Evolutionary conservation across 2,797 vertebrate genomes (phyloP).

Genomic region (Micropoecilia bifurca): DNA sequence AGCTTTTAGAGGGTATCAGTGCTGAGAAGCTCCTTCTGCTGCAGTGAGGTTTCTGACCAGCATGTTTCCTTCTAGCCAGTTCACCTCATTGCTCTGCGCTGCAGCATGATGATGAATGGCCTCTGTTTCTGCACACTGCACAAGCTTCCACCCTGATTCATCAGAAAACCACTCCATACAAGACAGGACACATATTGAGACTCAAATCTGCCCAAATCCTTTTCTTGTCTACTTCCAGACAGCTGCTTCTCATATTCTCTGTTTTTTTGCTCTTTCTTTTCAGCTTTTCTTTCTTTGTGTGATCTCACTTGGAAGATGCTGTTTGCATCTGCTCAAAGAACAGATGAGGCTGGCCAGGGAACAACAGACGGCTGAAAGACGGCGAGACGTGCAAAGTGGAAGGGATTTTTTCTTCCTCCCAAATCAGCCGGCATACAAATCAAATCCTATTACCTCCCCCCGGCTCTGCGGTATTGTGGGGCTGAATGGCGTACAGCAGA

Average conservation of each 20-base stretch:
- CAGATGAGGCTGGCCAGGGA: slow-evolving; percentile 60
- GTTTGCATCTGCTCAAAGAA: slow-evolving; percentile 70
- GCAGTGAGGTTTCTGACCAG: slow-evolving; percentile 46
- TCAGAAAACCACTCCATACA: slow-evolving; percentile 49
- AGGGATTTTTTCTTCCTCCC: slow-evolving; percentile 69
- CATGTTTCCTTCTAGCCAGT: slow-evolving; percentile 67
- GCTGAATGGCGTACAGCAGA: slow-evolving; percentile 78
- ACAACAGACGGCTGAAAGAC: slow-evolving; percentile 50
- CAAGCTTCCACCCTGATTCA: slow-evolving; percentile 55
- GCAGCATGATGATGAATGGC: slow-evolving; percentile 63
- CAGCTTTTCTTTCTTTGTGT: slow-evolving; percentile 35
- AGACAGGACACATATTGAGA: slow-evolving; percentile 58
- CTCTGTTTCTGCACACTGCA: slow-evolving; percentile 41
- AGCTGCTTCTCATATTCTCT: slow-evolving; percentile 41
- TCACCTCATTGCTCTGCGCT: slow-evolving; percentile 31
- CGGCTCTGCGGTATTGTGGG: slow-evolving; percentile 75
- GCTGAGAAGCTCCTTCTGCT: slow-evolving; percentile 49
- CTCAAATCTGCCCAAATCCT: slow-evolving; percentile 50
- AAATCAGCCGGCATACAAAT: slow-evolving; percentile 81
- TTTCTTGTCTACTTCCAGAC: slow-evolving; percentile 50
- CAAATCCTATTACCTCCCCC: slow-evolving; percentile 84
- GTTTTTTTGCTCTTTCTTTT: slow-evolving; percentile 39
- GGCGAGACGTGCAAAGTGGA: slow-evolving; percentile 50
- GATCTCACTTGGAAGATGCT: slow-evolving; percentile 56
- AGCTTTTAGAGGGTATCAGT: slow-evolving; percentile 18